Percentiles rank a stretch among this genome's conserved stretches.
These are phyloP conservation scores for Lepas anatifera DNA, from an alignment of 2,888 invertebrate species.

Conservation along the genomic window DNA sequence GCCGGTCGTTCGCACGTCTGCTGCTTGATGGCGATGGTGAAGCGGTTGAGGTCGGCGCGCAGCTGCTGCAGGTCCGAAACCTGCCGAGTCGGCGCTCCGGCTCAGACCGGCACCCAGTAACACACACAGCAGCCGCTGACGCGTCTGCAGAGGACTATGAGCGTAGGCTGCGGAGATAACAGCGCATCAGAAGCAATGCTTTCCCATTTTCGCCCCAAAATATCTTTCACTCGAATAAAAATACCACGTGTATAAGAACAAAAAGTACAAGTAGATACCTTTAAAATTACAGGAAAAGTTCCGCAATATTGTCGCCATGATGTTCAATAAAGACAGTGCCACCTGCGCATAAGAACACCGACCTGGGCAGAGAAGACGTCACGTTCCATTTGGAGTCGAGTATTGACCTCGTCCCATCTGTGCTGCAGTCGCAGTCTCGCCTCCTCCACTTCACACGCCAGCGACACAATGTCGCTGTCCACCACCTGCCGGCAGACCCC, in stretches of 20 bases:
- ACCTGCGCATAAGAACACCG: too few species aligned
- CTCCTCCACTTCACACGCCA: constrained; percentile 10
- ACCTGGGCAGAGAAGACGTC: constrained; percentile 6
- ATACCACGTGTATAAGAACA: too few species aligned
- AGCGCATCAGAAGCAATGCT: too few species aligned
- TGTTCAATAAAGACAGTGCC: too few species aligned
- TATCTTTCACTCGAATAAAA: too few species aligned
- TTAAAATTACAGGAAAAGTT: too few species aligned
- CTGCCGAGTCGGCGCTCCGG: too few species aligned
- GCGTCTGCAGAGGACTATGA: neutral
- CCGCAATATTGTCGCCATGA: too few species aligned
- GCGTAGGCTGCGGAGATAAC: too few species aligned
- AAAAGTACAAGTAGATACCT: too few species aligned
- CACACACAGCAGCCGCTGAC: neutral
- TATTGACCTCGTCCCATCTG: constrained; percentile 6
- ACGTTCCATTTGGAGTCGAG: neutral
- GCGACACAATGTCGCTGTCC: constrained; percentile 4
- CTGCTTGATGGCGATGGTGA: constrained; percentile 8
- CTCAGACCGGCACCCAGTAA: too few species aligned
- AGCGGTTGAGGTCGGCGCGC: constrained; percentile 5
- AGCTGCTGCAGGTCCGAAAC: constrained; percentile 2
- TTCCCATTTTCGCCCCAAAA: too few species aligned
- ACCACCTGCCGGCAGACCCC: neutral
- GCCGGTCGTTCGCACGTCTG: neutral
- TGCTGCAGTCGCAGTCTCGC: neutral